These are phyloP conservation scores for Hiodon alosoides DNA, from an alignment of 2,113 vertebrate genomes.

Conservation along the genomic window DNA sequence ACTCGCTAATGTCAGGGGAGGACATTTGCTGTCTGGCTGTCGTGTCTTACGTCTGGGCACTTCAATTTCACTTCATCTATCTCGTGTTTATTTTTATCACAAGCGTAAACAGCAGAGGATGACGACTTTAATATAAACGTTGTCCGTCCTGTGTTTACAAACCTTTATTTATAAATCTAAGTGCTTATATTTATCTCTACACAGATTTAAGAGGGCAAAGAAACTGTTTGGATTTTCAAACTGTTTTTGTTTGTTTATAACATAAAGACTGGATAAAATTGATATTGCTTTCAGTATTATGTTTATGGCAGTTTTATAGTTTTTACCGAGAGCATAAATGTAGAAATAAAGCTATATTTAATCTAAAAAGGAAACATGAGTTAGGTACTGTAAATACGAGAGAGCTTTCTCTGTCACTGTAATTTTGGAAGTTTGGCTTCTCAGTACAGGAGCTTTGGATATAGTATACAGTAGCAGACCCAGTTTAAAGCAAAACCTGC, in stretches of 20 bases:
- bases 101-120: conserved; percentile 11
- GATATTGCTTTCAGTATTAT: neutral
- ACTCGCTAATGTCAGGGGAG: conserved; percentile 1
- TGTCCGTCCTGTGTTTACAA: conserved; percentile 1
- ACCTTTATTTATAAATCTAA: neutral
- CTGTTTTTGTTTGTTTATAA: neutral
- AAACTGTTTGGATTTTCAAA: neutral
- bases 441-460: no score
- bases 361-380: no score
- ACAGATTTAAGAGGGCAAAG: neutral
- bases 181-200: conserved; percentile 8
- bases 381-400: no score
- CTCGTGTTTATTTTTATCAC: conserved; percentile 20
- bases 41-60: conserved; percentile 7
- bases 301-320: neutral
- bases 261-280: neutral
- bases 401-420: no score
- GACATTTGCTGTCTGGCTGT: conserved; percentile 12
- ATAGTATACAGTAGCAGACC: no score
- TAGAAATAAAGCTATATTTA: neutral
- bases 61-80: conserved; percentile 6
- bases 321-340: neutral
- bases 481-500: neutral
- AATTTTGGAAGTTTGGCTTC: no score
- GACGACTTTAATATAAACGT: conserved; percentile 5